phyloP scores from a whole-genome alignment of 2,113 vertebrate genomes.

The Meriones unguiculatus region DNA sequence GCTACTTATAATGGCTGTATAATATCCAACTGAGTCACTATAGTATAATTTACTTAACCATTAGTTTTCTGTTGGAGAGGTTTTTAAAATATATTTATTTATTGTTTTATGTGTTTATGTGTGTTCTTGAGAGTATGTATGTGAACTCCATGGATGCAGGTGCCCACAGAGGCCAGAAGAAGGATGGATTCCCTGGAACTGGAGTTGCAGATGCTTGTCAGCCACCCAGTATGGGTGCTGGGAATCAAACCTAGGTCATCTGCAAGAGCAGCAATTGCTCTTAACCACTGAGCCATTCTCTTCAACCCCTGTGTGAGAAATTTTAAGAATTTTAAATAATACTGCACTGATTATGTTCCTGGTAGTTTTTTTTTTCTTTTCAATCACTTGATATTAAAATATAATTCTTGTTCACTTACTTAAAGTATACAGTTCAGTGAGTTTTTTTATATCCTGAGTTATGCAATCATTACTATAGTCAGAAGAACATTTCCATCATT shows the following conservation, averaged over 20 bases:
- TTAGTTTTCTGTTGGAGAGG: conserved; percentile 24
- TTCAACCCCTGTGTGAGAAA: background rate
- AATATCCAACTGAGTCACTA: background rate
- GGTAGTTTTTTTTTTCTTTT: background rate
- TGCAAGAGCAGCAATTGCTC: background rate
- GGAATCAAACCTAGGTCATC: background rate
- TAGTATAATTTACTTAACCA: conserved; percentile 16
- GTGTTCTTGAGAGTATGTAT: background rate
- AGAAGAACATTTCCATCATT: background rate
- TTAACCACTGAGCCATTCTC: background rate
- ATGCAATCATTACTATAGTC: background rate
- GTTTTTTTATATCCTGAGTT: background rate
- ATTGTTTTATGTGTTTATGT: background rate
- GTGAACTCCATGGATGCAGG: background rate
- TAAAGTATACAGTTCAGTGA: background rate
- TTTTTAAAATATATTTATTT: background rate
- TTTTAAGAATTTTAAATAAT: background rate
- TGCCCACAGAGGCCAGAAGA: background rate
- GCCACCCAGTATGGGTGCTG: background rate
- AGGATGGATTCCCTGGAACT: background rate
- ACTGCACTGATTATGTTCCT: background rate
- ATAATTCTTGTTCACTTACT: background rate
- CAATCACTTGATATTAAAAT: background rate
- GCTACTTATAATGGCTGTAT: background rate
- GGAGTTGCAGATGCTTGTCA: background rate